Evolutionary conservation across 1,140 invertebrate species (phyloP).

Genomic region (Pemphigus obesinymphae): DNA sequence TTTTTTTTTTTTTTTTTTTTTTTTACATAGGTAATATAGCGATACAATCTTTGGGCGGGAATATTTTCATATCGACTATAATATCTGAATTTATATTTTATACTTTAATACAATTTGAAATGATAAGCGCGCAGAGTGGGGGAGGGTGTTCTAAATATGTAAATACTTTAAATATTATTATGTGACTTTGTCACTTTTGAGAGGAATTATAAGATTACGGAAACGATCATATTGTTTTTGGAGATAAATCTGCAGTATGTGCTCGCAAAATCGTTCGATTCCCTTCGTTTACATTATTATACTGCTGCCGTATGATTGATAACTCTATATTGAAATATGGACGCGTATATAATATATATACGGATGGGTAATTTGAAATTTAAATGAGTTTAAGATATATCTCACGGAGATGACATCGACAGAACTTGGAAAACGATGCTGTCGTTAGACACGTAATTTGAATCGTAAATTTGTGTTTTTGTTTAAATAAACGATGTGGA

Average conservation of each 20-base stretch:
- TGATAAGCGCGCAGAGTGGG: too few species aligned
- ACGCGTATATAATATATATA: too few species aligned
- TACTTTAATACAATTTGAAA: too few species aligned
- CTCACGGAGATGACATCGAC: not conserved
- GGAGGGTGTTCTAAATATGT: too few species aligned
- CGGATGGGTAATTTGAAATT: not conserved
- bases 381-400: constrained; percentile 22
- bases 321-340: constrained; percentile 19
- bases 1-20: too few species aligned
- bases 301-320: constrained; percentile 17
- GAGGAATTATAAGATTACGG: not conserved
- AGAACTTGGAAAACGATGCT: not conserved
- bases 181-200: not conserved
- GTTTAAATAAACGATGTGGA: constrained; percentile 6
- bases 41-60: too few species aligned
- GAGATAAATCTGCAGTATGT: not conserved
- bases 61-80: too few species aligned
- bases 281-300: too few species aligned
- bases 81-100: too few species aligned
- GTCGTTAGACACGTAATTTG: constrained; percentile 7
- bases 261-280: not conserved
- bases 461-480: constrained; percentile 26
- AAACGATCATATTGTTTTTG: not conserved
- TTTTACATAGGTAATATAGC: too few species aligned
- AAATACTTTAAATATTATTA: too few species aligned